Base-by-base conservation (phyloP, 2,888 invertebrate species). In the Panzeria rudis region DNA sequence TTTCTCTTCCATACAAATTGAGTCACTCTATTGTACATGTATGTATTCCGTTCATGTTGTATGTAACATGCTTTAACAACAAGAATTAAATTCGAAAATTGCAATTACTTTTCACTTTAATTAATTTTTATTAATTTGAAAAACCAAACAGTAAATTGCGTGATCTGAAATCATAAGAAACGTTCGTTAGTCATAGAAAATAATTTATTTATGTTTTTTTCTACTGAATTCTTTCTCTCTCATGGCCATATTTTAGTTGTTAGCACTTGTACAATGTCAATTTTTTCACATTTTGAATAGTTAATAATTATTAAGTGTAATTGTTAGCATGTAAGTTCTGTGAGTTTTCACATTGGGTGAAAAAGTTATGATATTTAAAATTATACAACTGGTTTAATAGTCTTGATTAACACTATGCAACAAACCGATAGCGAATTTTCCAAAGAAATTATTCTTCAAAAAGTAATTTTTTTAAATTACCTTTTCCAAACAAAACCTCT, bases 161-260 rank as follows among this genome's bases (percentile, higher is more conserved):
- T 77, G 77, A 59, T 47, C 35, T 13, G 13, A 59, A 77, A 59
- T 68, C 47, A 59, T 77, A 68, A 77, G 23, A 38, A 77, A 56
- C 29, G 15, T 47, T 61, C 29, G 15, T 47, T 61, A 47, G 35
- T 38, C 56, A 47, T 47, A 68, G 32, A 9, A 32, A 54, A 32
- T 41, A 72, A 72, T 73, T 29, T 73, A 61, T 44, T 44, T 29
- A 5, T 44, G 20, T 62, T n/a, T 41, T 9, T 8, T 25, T 44
- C 5, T 11, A 25, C 20, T 9, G 41, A 41, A 35, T 44, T 72
- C 47, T 50, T 35, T 35, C 50, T 35, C n/a, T 50, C n/a, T 50
- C 50, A 35, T 13, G 38, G 38, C 41, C 56, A 56, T 17, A 9
- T 50, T 25, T 23, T 35, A 0, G 11, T 35, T 32, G 11, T 35